Base-by-base conservation (phyloP, 2,888 invertebrate species). In the Conops quadrifasciatus region DNA sequence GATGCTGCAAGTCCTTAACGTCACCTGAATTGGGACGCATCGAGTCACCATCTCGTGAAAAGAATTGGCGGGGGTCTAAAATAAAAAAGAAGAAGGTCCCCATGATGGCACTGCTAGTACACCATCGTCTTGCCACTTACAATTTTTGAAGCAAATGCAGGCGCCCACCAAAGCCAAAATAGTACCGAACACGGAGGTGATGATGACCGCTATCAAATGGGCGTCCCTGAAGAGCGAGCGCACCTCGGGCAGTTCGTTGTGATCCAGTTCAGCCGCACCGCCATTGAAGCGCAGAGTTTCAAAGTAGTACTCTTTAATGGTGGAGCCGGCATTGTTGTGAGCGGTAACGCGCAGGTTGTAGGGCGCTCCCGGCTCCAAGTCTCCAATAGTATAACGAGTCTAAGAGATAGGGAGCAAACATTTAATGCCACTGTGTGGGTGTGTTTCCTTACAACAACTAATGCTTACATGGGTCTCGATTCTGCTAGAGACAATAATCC, bases 321-420 rank as follows among this genome's bases (percentile, higher is more conserved):
- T 89, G 13, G 89, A 87, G 0, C 91, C 91, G 4, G 91, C 90
- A 79, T 90, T 89, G 79, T 90, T 91, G 78, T 89, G 88, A 1
- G 90, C 91, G 2, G 88, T 88, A 43, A 91, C 87, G 15, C 89
- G 87, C 60, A 88, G 80, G 76, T 87, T 87, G 78, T 89, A 89
- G 24, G 86, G 84, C 15, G 87, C 86, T 56, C 87, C 88, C 21
- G 88, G 87, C 69, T 87, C 87, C 70, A 89, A 79, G 70, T 88
- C 88, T 2, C 87, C 87, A 75, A 89, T 87, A 13, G 85, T 84
- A 70, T 83, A 85, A 0, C 87, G 84, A 36, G 85, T 84, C 81
- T 88, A 74, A 15, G 67, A 47, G 45, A 28, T 36, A 30, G 2
- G 13, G 24, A 63, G 4, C 1, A 11, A 36, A 5, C 15, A 36